These are phyloP conservation scores for Lacerta viridis DNA, from an alignment of 2,797 vertebrate genomes.

Conservation along the genomic window DNA sequence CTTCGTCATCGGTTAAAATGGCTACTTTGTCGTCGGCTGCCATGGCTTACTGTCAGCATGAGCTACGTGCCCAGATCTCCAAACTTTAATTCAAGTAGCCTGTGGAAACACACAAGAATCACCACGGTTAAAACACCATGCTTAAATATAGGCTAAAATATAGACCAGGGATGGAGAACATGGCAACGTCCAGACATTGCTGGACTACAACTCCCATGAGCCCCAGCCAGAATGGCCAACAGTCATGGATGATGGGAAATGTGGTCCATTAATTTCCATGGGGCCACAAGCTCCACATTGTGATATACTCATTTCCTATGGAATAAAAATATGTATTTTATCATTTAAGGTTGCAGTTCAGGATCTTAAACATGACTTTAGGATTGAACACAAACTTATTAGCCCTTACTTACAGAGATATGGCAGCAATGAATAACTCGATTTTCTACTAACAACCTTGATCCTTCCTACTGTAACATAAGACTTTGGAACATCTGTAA, in stretches of 20 bases:
- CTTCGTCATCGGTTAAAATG: constrained; percentile 96
- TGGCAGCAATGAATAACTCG: background rate
- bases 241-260: no score
- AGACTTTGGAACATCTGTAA: constrained; percentile 33
- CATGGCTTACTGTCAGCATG: constrained; percentile 82
- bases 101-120: constrained; percentile 60
- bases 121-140: constrained; percentile 34
- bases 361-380: background rate
- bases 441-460: background rate
- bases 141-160: fast-evolving
- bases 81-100: constrained; percentile 58
- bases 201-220: no score
- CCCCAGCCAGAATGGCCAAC: no score
- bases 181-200: no score
- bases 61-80: constrained; percentile 38
- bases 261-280: no score
- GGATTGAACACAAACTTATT: background rate
- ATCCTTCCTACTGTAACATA: constrained; percentile 4
- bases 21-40: constrained; percentile 93
- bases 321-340: constrained; percentile 12
- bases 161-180: background rate
- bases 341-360: background rate
- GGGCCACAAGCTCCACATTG: no score
- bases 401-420: constrained; percentile 10
- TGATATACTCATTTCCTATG: background rate